Conservation (phyloP, 2,888 invertebrate species). For the Cerceris ruficornis region DNA sequence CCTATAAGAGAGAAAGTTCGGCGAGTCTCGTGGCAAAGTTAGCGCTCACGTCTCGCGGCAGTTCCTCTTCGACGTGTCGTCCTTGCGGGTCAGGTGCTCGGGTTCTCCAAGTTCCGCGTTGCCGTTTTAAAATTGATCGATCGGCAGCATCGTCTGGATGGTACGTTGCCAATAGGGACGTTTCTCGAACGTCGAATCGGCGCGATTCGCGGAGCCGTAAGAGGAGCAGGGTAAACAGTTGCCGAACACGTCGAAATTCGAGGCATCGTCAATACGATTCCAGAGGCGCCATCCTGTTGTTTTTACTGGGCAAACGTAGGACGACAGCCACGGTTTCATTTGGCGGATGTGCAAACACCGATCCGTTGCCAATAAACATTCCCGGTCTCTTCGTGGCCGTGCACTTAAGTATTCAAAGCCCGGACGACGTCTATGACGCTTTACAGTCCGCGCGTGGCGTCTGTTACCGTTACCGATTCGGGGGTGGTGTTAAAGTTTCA, state of each 20-base stretch:
- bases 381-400: constrained; percentile 29
- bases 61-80: too few species aligned
- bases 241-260: constrained; percentile 46
- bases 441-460: constrained; percentile 10
- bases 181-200: background rate
- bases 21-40: too few species aligned
- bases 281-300: constrained; percentile 49
- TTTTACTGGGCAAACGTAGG: constrained; percentile 58
- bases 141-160: too few species aligned
- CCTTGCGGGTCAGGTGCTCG: too few species aligned
- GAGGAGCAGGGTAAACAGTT: constrained; percentile 32
- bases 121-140: too few species aligned
- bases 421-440: constrained; percentile 43
- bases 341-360: constrained; percentile 66
- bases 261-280: constrained; percentile 46
- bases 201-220: background rate
- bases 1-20: too few species aligned
- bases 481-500: too few species aligned
- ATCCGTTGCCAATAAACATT: constrained; percentile 67
- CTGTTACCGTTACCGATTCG: background rate
- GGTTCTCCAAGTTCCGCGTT: too few species aligned
- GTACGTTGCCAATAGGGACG: too few species aligned
- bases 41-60: too few species aligned
- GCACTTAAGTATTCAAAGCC: constrained; percentile 61
- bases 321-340: constrained; percentile 65